Conservation (phyloP, 2,113 vertebrate species). For the Actinemys pallida region DNA sequence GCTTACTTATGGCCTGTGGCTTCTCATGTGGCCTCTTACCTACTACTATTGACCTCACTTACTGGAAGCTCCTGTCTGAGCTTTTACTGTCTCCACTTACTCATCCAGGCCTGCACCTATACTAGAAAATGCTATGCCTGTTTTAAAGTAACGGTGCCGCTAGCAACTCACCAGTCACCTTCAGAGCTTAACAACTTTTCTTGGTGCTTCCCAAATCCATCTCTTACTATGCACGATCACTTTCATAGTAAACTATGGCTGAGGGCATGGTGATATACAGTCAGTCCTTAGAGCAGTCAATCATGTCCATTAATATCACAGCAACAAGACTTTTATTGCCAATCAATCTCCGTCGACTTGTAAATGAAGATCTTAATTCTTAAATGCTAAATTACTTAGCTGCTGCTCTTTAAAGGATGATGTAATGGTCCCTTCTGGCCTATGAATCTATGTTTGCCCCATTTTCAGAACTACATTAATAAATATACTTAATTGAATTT, state of each 20-base stretch:
- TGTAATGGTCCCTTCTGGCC: background rate
- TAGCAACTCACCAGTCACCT: background rate
- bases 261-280: rapidly evolving
- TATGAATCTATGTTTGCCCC: background rate
- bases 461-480: background rate
- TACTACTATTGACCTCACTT: background rate
- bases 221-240: background rate
- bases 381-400: background rate
- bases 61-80: background rate
- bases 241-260: background rate
- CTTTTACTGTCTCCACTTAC: background rate
- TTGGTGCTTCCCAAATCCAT: background rate
- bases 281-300: background rate
- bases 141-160: background rate
- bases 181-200: rapidly evolving
- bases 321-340: background rate
- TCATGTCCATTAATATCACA: background rate
- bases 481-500: background rate
- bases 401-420: background rate
- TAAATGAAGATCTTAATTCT: background rate
- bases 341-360: background rate
- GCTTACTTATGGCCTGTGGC: background rate
- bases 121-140: background rate
- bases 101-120: background rate
- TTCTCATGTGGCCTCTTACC: background rate